Conservation (phyloP, 2,797 vertebrate species). For the Xenops minutus region DNA sequence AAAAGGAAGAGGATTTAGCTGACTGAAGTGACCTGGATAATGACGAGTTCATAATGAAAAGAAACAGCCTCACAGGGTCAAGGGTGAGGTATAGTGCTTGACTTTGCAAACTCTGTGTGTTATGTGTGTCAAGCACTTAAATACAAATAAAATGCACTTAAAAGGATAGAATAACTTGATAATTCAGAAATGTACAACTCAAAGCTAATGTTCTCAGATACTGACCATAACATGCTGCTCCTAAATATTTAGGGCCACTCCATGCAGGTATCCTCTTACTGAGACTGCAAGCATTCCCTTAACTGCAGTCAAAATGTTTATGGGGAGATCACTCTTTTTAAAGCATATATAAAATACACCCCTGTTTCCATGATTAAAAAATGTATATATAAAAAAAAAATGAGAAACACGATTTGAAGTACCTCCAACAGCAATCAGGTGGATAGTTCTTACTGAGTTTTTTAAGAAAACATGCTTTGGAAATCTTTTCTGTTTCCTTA, state of each 20-base stretch:
- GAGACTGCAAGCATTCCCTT: background rate
- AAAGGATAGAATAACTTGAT: background rate
- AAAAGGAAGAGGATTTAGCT: background rate
- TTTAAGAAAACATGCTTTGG: background rate
- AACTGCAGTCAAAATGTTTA: background rate
- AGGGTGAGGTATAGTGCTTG: rapidly evolving
- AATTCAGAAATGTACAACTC: background rate
- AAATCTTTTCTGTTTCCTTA: background rate
- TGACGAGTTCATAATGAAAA: background rate
- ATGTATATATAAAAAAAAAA: background rate
- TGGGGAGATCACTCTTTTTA: background rate
- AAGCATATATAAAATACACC: background rate
- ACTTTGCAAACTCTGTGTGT: background rate
- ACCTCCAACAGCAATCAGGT: background rate
- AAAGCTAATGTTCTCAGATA: background rate
- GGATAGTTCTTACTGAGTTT: background rate
- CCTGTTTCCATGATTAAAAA: background rate
- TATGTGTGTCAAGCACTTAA: background rate
- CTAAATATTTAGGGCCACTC: background rate
- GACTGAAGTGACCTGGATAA: background rate
- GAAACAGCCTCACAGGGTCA: background rate
- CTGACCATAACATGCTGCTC: background rate
- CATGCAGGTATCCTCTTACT: background rate
- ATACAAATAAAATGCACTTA: background rate
- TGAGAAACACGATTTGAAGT: background rate